Evolutionary conservation across 2,113 vertebrate genomes (phyloP).

Genomic region (Corapipo altera): DNA sequence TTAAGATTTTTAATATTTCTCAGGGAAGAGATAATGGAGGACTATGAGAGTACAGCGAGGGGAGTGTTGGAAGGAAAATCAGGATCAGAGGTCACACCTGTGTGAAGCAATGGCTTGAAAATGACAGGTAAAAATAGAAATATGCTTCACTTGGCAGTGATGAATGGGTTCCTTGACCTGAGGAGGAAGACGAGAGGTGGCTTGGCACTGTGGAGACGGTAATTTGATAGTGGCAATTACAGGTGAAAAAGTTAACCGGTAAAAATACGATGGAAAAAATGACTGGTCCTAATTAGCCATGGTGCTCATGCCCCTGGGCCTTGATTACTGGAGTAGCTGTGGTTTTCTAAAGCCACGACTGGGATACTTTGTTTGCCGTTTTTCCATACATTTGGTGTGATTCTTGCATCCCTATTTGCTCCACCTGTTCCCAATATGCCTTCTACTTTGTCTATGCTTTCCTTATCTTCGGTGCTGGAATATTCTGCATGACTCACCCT

Average conservation of each 20-base stretch:
- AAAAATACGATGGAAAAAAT: not conserved
- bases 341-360: not conserved
- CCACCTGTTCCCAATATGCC: not conserved
- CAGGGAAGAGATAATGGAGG: not conserved
- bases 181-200: slow-evolving; percentile 4
- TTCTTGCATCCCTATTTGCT: not conserved
- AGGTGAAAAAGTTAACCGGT: slow-evolving; percentile 7
- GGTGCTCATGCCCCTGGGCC: not conserved
- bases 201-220: not conserved
- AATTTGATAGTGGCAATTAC: slow-evolving; percentile 26
- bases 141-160: not conserved
- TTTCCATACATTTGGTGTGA: not conserved
- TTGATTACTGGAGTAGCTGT: rapidly evolving
- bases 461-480: rapidly evolving
- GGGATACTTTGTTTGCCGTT: not conserved
- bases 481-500: not conserved
- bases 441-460: not conserved
- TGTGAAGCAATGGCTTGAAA: slow-evolving; percentile 5
- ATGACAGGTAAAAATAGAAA: slow-evolving; percentile 37
- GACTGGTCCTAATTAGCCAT: not conserved
- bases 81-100: slow-evolving; percentile 44
- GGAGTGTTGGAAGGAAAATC: not conserved
- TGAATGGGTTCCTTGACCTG: slow-evolving; percentile 33
- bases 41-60: not conserved
- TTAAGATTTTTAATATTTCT: slow-evolving; percentile 32